These are phyloP conservation scores for Salmo trutta DNA, from an alignment of 2,797 vertebrate species.

Conservation along the genomic window DNA sequence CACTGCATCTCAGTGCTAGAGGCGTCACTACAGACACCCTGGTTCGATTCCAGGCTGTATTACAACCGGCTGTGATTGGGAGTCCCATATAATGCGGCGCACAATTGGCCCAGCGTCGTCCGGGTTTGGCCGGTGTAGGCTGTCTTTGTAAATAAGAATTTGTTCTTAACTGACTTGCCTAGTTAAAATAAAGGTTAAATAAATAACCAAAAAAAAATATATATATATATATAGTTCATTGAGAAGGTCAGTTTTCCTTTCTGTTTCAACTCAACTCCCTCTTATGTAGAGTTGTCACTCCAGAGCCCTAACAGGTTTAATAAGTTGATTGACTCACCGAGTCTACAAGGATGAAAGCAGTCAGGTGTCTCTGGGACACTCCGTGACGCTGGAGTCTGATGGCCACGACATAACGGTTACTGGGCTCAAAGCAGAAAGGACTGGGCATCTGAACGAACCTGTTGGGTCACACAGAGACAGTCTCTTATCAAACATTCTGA, in stretches of 20 bases:
- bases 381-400: slow-evolving; percentile 81
- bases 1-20: no score
- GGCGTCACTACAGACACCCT: no score
- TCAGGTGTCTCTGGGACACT: slow-evolving; percentile 73
- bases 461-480: slow-evolving; percentile 13
- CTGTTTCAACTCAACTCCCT: background rate
- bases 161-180: no score
- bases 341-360: slow-evolving; percentile 83
- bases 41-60: no score
- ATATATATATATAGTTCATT: no score
- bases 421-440: slow-evolving; percentile 88
- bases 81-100: no score
- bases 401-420: slow-evolving; percentile 77
- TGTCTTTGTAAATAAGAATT: no score
- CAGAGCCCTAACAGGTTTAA: background rate
- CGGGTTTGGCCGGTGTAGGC: no score
- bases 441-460: slow-evolving; percentile 82
- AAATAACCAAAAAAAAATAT: no score
- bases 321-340: slow-evolving; percentile 75
- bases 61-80: no score
- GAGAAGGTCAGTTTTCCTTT: background rate
- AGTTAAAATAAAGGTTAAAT: no score
- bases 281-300: background rate
- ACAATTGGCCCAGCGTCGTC: no score
- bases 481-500: background rate